These are phyloP conservation scores for Tenthredo livida DNA, from an alignment of 2,888 invertebrate species.

Conservation along the genomic window DNA sequence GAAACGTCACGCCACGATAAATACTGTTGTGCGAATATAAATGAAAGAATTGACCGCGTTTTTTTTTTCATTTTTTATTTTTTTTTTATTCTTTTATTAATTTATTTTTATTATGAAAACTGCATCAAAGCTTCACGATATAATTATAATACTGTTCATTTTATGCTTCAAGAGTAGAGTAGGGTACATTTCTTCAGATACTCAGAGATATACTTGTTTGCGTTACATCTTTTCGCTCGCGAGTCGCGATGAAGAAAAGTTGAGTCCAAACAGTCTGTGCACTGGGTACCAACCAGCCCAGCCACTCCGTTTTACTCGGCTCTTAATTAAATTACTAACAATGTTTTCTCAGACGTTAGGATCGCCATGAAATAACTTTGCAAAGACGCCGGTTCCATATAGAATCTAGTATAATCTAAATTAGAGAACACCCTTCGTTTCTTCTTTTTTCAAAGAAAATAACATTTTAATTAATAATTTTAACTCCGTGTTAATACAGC, in stretches of 20 bases:
- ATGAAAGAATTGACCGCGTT: neutral
- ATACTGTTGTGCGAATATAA: neutral
- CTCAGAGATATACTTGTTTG: conserved; percentile 29
- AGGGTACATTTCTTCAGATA: neutral
- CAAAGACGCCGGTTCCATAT: conserved; percentile 30
- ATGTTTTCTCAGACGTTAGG: conserved; percentile 47
- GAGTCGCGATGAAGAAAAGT: conserved; percentile 29
- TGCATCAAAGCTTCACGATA: neutral
- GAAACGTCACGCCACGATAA: neutral
- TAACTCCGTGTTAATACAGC: neutral
- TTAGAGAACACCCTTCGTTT: neutral
- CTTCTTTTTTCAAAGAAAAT: neutral
- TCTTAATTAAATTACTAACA: conserved; percentile 56
- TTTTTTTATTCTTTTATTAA: neutral
- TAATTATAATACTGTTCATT: conserved; percentile 26
- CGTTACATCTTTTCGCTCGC: conserved; percentile 35
- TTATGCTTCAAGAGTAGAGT: neutral
- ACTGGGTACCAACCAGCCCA: neutral
- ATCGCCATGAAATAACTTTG: conserved; percentile 47
- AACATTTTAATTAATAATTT: neutral
- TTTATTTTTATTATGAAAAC: neutral
- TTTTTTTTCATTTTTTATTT: neutral
- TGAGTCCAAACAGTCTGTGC: conserved; percentile 42
- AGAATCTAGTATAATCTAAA: conserved; percentile 27
- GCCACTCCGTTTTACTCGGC: neutral